Evolutionary conservation across 1,140 invertebrate genomes (phyloP).

Genomic region (Eupristina koningsbergeri): DNA sequence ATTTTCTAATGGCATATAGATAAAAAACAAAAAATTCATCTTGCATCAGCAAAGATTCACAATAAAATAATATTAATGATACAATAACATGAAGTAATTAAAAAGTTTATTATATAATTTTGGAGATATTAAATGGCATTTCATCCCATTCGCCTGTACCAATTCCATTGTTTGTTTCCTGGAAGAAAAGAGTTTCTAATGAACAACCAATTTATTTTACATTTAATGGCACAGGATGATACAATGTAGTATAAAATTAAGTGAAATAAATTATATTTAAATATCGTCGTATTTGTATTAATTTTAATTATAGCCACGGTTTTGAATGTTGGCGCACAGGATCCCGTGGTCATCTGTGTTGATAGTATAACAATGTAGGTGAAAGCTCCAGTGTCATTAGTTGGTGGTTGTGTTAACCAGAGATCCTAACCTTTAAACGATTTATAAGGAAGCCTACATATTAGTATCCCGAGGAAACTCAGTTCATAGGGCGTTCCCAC

Average conservation of each 20-base stretch:
- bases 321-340: not conserved
- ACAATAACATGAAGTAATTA: not conserved
- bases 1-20: too few species aligned
- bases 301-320: not conserved
- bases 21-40: too few species aligned
- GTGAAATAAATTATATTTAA: too few species aligned
- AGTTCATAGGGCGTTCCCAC: conserved; percentile 1
- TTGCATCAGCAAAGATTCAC: too few species aligned
- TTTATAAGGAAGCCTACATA: not conserved
- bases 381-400: not conserved
- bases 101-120: not conserved
- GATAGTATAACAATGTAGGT: not conserved
- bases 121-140: not conserved
- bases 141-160: not conserved
- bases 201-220: too few species aligned
- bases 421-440: not conserved
- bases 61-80: not conserved
- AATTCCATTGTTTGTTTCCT: not conserved
- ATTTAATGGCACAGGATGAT: not conserved
- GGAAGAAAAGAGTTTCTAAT: not conserved
- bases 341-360: not conserved
- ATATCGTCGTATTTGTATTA: too few species aligned
- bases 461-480: not conserved
- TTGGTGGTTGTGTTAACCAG: not conserved
- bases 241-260: not conserved